Percentiles rank a stretch among this genome's conserved stretches.
phyloP scores from a whole-genome alignment of 1,140 invertebrate species.

The roundworm (Caenorhabditis elegans) region DNA sequence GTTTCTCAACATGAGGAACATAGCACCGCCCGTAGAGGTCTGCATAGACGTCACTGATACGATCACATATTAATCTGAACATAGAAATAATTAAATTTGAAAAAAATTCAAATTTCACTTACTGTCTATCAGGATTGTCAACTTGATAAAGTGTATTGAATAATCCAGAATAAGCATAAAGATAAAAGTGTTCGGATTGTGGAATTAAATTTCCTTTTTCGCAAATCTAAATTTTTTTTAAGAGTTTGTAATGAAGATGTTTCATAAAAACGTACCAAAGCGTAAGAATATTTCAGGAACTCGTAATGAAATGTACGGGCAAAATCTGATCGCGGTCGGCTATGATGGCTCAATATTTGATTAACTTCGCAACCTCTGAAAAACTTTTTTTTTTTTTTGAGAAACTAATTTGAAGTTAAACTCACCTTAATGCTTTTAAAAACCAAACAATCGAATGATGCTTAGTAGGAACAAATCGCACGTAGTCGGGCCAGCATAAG shows the following conservation, averaged over 20 bases:
- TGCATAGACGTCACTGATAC: slow-evolving; percentile 45
- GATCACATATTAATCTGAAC: slow-evolving; percentile 59
- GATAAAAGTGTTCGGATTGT: slow-evolving; percentile 27
- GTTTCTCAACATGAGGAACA: slow-evolving; percentile 48
- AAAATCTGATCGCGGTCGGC: slow-evolving; percentile 41
- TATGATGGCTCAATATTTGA: slow-evolving; percentile 25
- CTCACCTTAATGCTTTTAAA: slow-evolving; percentile 48
- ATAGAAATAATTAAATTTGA: background rate
- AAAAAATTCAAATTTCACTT: slow-evolving; percentile 16
- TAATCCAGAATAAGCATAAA: slow-evolving; percentile 54
- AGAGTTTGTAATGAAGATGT: background rate
- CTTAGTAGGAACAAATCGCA: slow-evolving; percentile 19
- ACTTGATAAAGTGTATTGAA: slow-evolving; percentile 52
- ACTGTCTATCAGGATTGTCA: slow-evolving; percentile 41
- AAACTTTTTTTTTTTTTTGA: no score
- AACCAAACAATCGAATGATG: slow-evolving; percentile 59
- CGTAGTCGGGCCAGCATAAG: slow-evolving; percentile 39
- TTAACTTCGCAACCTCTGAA: slow-evolving; percentile 61
- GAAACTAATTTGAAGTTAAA: background rate
- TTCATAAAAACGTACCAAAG: slow-evolving; percentile 51
- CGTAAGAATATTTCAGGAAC: slow-evolving; percentile 56
- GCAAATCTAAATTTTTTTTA: slow-evolving; percentile 52
- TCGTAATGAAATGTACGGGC: slow-evolving; percentile 57
- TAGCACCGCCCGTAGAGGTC: slow-evolving; percentile 64
- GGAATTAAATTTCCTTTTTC: slow-evolving; percentile 55